Percentiles rank a stretch among this genome's conserved stretches.
Conservation (phyloP, 2,797 vertebrate species). For the Loriculus beryllinus region DNA sequence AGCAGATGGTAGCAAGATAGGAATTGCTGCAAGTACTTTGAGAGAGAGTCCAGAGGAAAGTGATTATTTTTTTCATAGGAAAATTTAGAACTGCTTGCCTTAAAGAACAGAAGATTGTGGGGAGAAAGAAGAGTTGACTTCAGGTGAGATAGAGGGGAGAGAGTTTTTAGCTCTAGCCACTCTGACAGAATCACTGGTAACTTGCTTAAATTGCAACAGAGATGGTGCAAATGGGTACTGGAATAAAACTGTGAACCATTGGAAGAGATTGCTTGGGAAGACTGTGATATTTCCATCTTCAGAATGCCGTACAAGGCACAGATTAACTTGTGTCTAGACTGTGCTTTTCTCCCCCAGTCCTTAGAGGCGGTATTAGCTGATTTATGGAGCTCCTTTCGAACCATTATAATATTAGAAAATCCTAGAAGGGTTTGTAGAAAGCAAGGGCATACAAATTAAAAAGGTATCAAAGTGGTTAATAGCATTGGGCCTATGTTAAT, state of each 20-base stretch:
- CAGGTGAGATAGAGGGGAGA: neutral
- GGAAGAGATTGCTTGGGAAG: neutral
- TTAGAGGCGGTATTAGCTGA: neutral
- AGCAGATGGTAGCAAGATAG: constrained; percentile 14
- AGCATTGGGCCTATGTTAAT: neutral
- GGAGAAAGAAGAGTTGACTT: neutral
- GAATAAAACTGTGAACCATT: neutral
- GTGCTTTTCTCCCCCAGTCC: neutral
- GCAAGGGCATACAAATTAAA: neutral
- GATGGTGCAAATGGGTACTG: neutral
- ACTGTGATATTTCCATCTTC: neutral
- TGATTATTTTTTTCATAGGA: neutral
- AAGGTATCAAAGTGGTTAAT: neutral
- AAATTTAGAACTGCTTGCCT: neutral
- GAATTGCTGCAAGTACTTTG: neutral
- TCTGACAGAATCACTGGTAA: neutral
- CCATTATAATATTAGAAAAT: neutral
- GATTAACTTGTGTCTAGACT: constrained; percentile 28
- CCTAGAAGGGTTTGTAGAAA: constrained; percentile 8
- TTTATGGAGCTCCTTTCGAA: constrained; percentile 3
- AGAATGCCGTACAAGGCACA: neutral
- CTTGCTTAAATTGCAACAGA: neutral
- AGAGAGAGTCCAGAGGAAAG: neutral
- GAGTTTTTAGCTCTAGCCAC: neutral
- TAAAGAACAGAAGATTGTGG: neutral